phyloP scores from a whole-genome alignment of 2,797 vertebrate genomes.

The Ctenopoma multispine region DNA sequence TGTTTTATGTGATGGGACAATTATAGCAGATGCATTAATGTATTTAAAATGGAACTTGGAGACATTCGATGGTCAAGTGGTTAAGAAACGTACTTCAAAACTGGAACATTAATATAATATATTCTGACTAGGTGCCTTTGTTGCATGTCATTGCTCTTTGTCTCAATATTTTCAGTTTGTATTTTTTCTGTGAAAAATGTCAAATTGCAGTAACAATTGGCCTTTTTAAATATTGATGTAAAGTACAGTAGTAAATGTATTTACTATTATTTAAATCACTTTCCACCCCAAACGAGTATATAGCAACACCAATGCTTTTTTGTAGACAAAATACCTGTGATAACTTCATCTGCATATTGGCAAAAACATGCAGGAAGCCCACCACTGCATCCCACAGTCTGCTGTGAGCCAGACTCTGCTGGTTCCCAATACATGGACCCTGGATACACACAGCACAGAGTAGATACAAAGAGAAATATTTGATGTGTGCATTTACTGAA shows the following conservation, averaged over 20 bases:
- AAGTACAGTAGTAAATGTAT: neutral
- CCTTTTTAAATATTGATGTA: no score
- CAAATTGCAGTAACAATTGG: no score
- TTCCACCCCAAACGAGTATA: neutral
- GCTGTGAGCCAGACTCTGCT: conserved; percentile 98
- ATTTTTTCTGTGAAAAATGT: no score
- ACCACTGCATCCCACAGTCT: conserved; percentile 98
- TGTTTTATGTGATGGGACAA: neutral
- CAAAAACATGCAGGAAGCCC: conserved; percentile 98
- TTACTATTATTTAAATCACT: no score
- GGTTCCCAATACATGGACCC: conserved; percentile 97
- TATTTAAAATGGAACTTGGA: neutral
- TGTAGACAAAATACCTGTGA: conserved; percentile 89
- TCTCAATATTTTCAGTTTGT: no score
- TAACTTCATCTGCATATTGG: conserved; percentile 99
- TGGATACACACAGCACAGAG: conserved; percentile 57
- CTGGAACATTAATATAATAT: no score
- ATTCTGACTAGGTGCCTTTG: no score
- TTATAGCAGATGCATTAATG: neutral
- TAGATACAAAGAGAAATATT: neutral
- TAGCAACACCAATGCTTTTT: neutral
- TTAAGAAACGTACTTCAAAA: neutral
- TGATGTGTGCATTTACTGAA: no score
- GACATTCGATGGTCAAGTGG: neutral
- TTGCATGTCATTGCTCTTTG: no score